Evolutionary conservation across 2,888 invertebrate species (phyloP).

Genomic region (Charanyca ferruginea): DNA sequence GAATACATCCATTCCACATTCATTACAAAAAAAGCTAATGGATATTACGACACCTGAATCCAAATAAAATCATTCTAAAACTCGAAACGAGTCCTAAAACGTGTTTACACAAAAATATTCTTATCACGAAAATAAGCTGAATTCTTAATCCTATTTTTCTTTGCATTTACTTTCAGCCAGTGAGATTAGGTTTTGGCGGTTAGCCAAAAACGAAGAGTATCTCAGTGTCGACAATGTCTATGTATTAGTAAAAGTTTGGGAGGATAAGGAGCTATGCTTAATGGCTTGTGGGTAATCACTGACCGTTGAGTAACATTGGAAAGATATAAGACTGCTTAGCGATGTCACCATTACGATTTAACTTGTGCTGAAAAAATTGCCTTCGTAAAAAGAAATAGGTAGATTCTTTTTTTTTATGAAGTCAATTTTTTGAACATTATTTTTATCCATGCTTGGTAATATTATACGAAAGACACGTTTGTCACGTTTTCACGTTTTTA

Average conservation of each 20-base stretch:
- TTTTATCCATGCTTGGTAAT: too few species aligned
- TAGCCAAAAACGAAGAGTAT: conserved; percentile 31
- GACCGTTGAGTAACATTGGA: conserved; percentile 27
- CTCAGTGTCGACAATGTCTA: neutral
- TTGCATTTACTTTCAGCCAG: conserved; percentile 41
- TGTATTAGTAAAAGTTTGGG: conserved; percentile 26
- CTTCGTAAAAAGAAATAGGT: neutral
- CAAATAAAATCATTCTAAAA: neutral
- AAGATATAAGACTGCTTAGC: conserved; percentile 20
- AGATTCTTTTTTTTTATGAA: neutral
- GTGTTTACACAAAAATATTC: conserved; percentile 45
- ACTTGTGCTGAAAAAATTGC: neutral
- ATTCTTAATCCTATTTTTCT: conserved; percentile 52
- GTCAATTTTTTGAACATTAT: neutral
- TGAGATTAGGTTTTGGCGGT: conserved; percentile 36
- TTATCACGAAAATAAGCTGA: conserved; percentile 46
- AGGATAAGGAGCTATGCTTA: conserved; percentile 37
- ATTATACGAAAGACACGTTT: too few species aligned
- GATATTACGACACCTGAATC: neutral
- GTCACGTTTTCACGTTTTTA: too few species aligned
- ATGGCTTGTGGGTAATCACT: conserved; percentile 50
- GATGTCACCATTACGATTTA: neutral
- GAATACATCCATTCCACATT: neutral
- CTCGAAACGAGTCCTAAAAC: conserved; percentile 10
- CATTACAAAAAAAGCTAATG: neutral